A percentile compares a stretch with the other conserved stretches of the same genome.
Conservation (phyloP, 2,113 vertebrate genomes). For the Otis tarda region DNA sequence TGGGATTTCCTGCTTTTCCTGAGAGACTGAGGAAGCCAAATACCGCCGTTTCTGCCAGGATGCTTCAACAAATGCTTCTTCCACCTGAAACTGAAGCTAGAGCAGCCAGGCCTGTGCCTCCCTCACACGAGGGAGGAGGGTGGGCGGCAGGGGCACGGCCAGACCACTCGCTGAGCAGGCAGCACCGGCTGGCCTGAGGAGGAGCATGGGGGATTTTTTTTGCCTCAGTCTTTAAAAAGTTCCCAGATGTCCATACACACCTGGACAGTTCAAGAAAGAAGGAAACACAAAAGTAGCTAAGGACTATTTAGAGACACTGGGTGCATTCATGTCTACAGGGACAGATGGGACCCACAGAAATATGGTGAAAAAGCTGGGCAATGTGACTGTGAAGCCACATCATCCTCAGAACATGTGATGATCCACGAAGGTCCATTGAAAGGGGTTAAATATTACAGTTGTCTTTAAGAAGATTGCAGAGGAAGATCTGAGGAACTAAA, state of each 20-base stretch:
- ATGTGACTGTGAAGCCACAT: background rate
- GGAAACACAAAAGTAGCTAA: background rate
- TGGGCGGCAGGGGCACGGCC: rapidly evolving
- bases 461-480: background rate
- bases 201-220: background rate
- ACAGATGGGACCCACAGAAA: background rate
- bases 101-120: background rate
- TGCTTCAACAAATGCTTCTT: background rate
- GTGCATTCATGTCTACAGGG: background rate
- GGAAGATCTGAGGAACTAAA: background rate
- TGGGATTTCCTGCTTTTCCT: rapidly evolving
- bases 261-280: background rate
- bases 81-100: background rate
- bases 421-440: background rate
- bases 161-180: rapidly evolving
- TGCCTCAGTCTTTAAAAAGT: background rate
- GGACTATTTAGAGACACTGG: background rate
- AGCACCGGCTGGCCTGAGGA: rapidly evolving
- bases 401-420: background rate
- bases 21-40: background rate
- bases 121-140: background rate
- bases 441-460: background rate
- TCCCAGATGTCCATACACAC: background rate
- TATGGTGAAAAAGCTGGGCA: background rate
- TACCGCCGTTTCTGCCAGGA: rapidly evolving